Conservation (phyloP, 1,140 invertebrate genomes). For the Drosophila melanogaster region DNA sequence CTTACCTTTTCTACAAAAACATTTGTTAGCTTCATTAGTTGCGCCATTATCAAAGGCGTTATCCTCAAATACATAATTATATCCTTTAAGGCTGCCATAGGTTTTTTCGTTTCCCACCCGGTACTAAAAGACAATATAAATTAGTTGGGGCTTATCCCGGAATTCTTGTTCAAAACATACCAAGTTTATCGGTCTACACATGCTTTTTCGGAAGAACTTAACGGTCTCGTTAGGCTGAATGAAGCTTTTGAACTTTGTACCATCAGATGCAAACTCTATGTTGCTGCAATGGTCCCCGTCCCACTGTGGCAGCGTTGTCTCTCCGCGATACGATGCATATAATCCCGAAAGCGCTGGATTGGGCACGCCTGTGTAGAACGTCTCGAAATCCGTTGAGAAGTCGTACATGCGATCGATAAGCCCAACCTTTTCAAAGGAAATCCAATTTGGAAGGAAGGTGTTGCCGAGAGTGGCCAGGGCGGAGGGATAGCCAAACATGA, state of each 20-base stretch:
- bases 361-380: constrained; percentile 90
- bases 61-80: constrained; percentile 89
- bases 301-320: constrained; percentile 91
- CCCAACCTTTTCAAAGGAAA: constrained; percentile 92
- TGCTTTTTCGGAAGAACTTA: constrained; percentile 92
- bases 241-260: constrained; percentile 91
- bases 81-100: constrained; percentile 86
- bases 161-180: constrained; percentile 85
- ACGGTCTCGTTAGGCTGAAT: constrained; percentile 89
- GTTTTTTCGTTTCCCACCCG: constrained; percentile 86
- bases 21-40: constrained; percentile 89
- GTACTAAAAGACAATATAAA: constrained; percentile 85
- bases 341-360: constrained; percentile 88
- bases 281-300: constrained; percentile 89
- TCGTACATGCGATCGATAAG: constrained; percentile 95
- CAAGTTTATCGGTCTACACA: constrained; percentile 90
- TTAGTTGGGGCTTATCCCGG: neutral
- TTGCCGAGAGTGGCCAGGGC: constrained; percentile 91
- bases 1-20: constrained; percentile 89
- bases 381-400: constrained; percentile 91
- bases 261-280: constrained; percentile 92
- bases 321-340: constrained; percentile 91
- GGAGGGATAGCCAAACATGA: constrained; percentile 93
- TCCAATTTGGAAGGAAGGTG: constrained; percentile 91
- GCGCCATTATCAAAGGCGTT: constrained; percentile 91